These are phyloP conservation scores for Stenurella melanura DNA, from an alignment of 2,888 invertebrate species.

Conservation along the genomic window DNA sequence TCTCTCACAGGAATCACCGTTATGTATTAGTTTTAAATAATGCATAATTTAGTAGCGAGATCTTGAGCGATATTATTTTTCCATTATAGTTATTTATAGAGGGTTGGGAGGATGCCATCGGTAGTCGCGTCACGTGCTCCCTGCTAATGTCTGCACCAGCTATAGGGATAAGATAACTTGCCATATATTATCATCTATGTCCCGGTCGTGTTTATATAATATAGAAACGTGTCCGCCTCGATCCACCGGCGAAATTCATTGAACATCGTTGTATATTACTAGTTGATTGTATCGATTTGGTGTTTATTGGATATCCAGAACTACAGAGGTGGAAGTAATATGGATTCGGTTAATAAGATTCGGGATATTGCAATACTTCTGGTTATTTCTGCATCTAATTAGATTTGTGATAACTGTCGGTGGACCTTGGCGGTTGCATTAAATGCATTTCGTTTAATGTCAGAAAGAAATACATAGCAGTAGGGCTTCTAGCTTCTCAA, in stretches of 20 bases:
- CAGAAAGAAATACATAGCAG: no score
- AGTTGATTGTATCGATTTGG: conserved; percentile 23
- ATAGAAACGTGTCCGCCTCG: conserved; percentile 21
- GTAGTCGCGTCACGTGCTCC: conserved; percentile 56
- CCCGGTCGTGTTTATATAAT: conserved; percentile 30
- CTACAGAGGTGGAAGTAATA: background rate
- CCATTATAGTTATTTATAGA: conserved; percentile 66
- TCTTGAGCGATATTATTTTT: conserved; percentile 64
- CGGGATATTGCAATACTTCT: background rate
- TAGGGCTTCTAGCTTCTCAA: no score
- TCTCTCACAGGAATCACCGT: conserved; percentile 3
- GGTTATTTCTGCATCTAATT: background rate
- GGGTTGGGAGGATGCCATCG: conserved; percentile 47
- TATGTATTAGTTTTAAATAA: conserved; percentile 37
- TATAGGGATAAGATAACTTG: conserved; percentile 56
- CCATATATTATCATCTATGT: conserved; percentile 55
- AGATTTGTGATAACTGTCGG: background rate
- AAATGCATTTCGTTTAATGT: no score
- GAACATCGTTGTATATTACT: conserved; percentile 17
- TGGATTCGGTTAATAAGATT: background rate
- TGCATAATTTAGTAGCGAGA: conserved; percentile 61
- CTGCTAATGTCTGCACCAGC: conserved; percentile 57
- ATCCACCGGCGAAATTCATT: conserved; percentile 23
- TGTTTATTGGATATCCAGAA: conserved; percentile 12
- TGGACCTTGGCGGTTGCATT: no score